Conservation (phyloP, 1,140 invertebrate genomes). For the Habropoda laboriosa region DNA sequence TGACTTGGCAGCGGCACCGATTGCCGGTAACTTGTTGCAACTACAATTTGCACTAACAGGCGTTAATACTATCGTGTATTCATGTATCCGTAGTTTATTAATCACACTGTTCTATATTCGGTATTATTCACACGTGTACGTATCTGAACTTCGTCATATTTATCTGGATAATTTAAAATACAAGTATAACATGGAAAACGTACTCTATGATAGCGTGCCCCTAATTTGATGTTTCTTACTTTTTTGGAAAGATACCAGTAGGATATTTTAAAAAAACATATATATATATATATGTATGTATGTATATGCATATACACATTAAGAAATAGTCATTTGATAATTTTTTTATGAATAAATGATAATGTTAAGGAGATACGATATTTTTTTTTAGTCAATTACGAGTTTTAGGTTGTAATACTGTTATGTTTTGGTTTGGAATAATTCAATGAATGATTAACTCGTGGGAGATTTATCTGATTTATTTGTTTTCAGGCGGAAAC, state of each 20-base stretch:
- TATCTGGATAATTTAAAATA: not conserved
- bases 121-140: not conserved
- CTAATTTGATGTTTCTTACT: not conserved
- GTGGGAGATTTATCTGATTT: not conserved
- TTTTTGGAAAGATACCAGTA: not conserved
- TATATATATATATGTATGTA: no score
- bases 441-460: not conserved
- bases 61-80: constrained; percentile 2
- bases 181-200: not conserved
- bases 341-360: no score
- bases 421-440: not conserved
- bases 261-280: not conserved
- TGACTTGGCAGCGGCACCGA: constrained; percentile 26
- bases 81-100: no score
- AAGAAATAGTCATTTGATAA: not conserved
- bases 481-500: constrained; percentile 53
- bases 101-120: not conserved
- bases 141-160: not conserved
- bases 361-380: no score
- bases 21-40: constrained; percentile 40
- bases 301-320: not conserved
- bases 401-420: not conserved
- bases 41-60: constrained; percentile 14
- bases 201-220: not conserved
- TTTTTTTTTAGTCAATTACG: not conserved